Evolutionary conservation across 2,797 vertebrate genomes (phyloP), one percentile per base, ranked within the genome.

Genomic region (Cygnus olor): DNA sequence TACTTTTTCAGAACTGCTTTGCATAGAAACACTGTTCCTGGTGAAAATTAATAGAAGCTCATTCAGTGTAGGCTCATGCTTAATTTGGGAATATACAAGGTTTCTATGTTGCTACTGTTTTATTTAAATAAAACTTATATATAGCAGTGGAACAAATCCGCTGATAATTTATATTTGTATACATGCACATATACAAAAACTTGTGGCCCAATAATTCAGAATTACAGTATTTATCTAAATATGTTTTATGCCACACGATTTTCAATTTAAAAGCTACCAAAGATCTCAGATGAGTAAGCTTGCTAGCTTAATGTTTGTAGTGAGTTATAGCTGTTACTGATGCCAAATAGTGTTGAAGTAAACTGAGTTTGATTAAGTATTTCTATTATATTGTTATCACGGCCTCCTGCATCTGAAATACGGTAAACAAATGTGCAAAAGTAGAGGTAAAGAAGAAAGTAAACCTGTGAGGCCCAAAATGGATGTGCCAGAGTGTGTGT

Each of bases 291-390:
- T 11, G 61, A 87, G 27, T 36, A 81, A 85, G 45, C 66, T 84
- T 90, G 91, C 85, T 69, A 76, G 69, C 93, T 94, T 47, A 88
- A 73, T 78, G 70, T 96, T 92, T 94, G 19, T 57, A 87, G 68
- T 76, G 89, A 73, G 34, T 83, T 91, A 85, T 66, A 73, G 77
- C 85, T 93, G 89, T 74, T 94, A 61, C 44, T 81, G 81, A 85
- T 88, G 87, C 74, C 91, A 94, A 58, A 83, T 93, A 70, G 92
- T 94, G 77, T 93, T 80, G 89, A 81, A 89, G 25, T 96, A 65
- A 96, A 89, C 89, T 88, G 87, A 83, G 28, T 69, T 85, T 64
- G 76, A 93, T 89, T 94, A 94, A 96, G 89, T 82, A 47, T 81
- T 86, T 91, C 66, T 69, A 51, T 96, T 91, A 95, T 80, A 82